These are phyloP conservation scores for Orius insidiosus DNA, from an alignment of 1,140 invertebrate species.

Conservation along the genomic window DNA sequence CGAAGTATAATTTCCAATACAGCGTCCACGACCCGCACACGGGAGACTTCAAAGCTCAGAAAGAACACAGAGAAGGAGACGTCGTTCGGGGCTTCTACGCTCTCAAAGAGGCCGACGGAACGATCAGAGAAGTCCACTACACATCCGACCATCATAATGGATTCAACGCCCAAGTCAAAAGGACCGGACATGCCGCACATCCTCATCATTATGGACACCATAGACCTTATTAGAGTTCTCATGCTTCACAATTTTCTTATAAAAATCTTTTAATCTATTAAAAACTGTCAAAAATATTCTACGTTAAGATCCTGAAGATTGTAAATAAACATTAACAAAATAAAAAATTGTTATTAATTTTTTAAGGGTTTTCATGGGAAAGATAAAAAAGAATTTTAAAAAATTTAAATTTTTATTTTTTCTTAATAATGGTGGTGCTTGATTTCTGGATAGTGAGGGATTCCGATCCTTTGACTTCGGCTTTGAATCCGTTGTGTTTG, in stretches of 20 bases:
- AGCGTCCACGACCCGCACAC: constrained; percentile 34
- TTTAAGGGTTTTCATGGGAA: too few species aligned
- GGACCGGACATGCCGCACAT: neutral
- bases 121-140: constrained; percentile 15
- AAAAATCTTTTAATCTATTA: too few species aligned
- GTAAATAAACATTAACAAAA: too few species aligned
- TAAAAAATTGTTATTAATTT: too few species aligned
- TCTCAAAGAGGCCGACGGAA: constrained; percentile 28
- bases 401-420: too few species aligned
- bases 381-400: too few species aligned
- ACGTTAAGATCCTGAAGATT: too few species aligned
- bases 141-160: constrained; percentile 16
- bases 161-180: constrained; percentile 15
- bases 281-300: too few species aligned
- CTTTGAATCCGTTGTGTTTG: constrained; percentile 15
- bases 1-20: constrained; percentile 35
- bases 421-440: too few species aligned
- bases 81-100: constrained; percentile 33
- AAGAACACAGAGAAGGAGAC: constrained; percentile 30
- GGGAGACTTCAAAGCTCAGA: constrained; percentile 32
- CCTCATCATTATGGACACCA: neutral
- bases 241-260: too few species aligned
- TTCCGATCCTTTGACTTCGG: constrained; percentile 1
- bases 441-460: too few species aligned
- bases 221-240: neutral